phyloP scores from a whole-genome alignment of 2,888 invertebrate genomes.

The Bibio marci region DNA sequence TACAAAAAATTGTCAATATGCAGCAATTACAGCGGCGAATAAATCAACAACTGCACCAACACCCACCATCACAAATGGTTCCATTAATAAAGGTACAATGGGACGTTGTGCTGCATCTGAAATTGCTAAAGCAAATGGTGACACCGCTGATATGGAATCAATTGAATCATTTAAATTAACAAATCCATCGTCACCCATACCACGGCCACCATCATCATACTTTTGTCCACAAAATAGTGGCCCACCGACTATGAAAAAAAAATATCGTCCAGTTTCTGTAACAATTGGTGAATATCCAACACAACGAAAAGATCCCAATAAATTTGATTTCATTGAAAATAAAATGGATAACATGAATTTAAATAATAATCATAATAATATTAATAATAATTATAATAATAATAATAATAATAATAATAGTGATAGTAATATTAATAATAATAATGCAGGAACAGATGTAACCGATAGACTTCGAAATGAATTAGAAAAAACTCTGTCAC shows the following conservation, averaged over 20 bases:
- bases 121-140: conserved; percentile 24
- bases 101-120: conserved; percentile 11
- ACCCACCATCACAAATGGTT: background rate
- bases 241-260: conserved; percentile 38
- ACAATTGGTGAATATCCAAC: conserved; percentile 53
- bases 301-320: conserved; percentile 44
- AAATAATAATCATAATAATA: conserved; percentile 16
- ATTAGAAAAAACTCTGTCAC: conserved; percentile 53
- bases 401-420: conserved; percentile 15
- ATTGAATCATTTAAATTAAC: conserved; percentile 57
- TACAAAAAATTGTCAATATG: conserved; percentile 11
- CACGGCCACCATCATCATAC: conserved; percentile 52
- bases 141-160: conserved; percentile 56
- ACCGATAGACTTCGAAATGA: conserved; percentile 54
- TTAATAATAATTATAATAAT: background rate
- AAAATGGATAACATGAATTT: conserved; percentile 18
- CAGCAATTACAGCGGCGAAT: conserved; percentile 6
- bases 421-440: too few relatives aligned
- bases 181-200: conserved; percentile 39
- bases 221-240: conserved; percentile 41
- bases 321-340: conserved; percentile 43
- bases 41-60: conserved; percentile 10
- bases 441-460: conserved; percentile 25
- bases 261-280: conserved; percentile 43
- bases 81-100: conserved; percentile 8